phyloP scores from a whole-genome alignment of 2,113 vertebrate genomes.

The Psilopsiagon aymara region DNA sequence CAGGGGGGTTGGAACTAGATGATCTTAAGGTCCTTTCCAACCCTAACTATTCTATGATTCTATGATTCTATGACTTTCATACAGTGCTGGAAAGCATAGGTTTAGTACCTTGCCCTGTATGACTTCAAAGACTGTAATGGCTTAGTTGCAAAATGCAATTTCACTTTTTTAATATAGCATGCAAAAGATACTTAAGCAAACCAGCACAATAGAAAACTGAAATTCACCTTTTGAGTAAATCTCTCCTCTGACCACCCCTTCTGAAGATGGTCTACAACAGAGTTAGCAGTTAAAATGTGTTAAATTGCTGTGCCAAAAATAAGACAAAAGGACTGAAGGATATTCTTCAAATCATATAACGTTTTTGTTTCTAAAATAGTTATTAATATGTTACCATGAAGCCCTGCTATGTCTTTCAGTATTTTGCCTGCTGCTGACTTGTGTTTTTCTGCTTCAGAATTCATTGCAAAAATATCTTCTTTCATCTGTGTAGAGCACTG shows the following conservation, averaged over 20 bases:
- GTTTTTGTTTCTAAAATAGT: neutral
- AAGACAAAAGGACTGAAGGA: neutral
- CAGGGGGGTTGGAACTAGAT: too few species aligned
- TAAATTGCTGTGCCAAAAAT: neutral
- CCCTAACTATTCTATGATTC: too few species aligned
- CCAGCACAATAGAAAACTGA: neutral
- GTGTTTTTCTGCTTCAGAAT: slow-evolving; percentile 35
- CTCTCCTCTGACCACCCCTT: slow-evolving; percentile 19
- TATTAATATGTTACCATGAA: slow-evolving; percentile 12
- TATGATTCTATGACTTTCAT: neutral
- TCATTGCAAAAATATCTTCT: slow-evolving; percentile 43
- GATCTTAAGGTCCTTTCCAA: too few species aligned
- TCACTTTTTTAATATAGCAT: neutral
- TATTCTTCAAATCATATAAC: neutral
- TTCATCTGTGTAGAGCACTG: slow-evolving; percentile 58
- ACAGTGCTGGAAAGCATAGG: neutral
- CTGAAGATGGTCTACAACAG: slow-evolving; percentile 9
- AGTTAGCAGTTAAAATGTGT: neutral
- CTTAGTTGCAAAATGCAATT: neutral
- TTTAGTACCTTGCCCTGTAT: neutral
- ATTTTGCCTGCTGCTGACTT: neutral
- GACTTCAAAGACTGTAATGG: neutral
- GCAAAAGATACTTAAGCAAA: neutral
- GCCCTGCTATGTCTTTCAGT: neutral
- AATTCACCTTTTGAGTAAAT: slow-evolving; percentile 29